Evolutionary conservation across 2,888 invertebrate genomes (phyloP), one percentile per base, ranked within the genome.

Genomic region (Melanargia galathea): DNA sequence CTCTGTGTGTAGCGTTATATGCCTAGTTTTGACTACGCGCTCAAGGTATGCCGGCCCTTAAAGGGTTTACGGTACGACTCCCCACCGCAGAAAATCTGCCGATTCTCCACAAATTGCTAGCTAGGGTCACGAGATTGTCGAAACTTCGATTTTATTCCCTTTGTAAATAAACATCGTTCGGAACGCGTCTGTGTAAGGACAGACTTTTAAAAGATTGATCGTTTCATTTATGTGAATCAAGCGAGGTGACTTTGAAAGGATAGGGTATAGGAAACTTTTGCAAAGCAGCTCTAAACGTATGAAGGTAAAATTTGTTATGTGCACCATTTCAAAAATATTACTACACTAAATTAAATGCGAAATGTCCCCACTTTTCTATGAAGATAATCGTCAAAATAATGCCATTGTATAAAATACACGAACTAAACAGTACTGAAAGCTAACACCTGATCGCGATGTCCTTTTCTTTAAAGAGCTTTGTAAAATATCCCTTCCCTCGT

Each of bases 151-250:
- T 62, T 56, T 56, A 40, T 64, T 61, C 61, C 54, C 59, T 64
- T 63, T 63, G 57, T 60, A 60, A 60, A 63, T 63, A 63, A 63
- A 66, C 66, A 63, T 60, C 62, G 48, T 49, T 58, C 59, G 61
- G 57, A 57, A 35, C 57, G 57, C 35, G 35, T 18, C n/a, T 8
- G 48, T 11, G 22, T 48, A 43, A 58, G 48, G 58, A 43, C 46
- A 35, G 46, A 48, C 58, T 58, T 58, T 48, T 35, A 58, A 58
- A 58, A 22, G 46, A 58, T 58, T 58, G 48, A 58, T 58, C 55
- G 55, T 55, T 55, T 55, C 55, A 55, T 55, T 55, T 55, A 26
- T 55, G 40, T 55, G 40, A 55, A 40, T 55, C 54, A 24, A 55
- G 16, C 26, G 43, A 54, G 54, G 38, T 54, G 38, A 38, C 8